Evolutionary conservation across 2,888 invertebrate genomes (phyloP).

Genomic region (Halocaridina rubra): DNA sequence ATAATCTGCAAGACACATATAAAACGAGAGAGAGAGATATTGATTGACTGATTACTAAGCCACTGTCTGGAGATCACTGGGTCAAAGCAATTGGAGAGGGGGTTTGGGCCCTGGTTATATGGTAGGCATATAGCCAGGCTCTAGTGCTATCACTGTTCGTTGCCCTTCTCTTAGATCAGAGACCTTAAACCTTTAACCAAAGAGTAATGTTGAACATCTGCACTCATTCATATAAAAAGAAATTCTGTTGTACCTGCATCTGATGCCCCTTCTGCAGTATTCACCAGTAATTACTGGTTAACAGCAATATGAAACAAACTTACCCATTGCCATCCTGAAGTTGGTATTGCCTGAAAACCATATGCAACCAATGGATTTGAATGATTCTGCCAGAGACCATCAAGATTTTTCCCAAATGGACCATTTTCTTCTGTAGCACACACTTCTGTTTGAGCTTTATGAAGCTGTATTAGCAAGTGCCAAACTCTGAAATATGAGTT

Average conservation of each 20-base stretch:
- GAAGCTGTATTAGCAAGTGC: slow-evolving; percentile 11
- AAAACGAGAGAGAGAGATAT: no score
- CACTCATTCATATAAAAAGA: neutral
- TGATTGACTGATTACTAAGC: no score
- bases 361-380: slow-evolving; percentile 11
- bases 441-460: neutral
- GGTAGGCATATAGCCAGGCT: no score
- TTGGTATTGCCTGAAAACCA: slow-evolving; percentile 7
- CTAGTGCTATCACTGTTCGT: neutral
- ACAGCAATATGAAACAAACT: neutral
- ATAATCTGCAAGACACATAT: no score
- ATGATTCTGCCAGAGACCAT: slow-evolving; percentile 16
- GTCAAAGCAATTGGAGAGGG: no score
- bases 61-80: neutral
- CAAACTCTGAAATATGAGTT: slow-evolving; percentile 15
- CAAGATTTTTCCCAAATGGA: slow-evolving; percentile 13
- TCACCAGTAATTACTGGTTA: neutral
- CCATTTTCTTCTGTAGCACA: neutral
- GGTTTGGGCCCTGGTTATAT: no score
- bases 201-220: neutral
- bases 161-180: neutral
- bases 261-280: no score
- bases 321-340: slow-evolving; percentile 15
- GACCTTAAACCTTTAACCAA: neutral
- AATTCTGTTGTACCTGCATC: no score